These are phyloP conservation scores for Lutjanus campechanus DNA, from an alignment of 2,797 vertebrate genomes.

Conservation along the genomic window DNA sequence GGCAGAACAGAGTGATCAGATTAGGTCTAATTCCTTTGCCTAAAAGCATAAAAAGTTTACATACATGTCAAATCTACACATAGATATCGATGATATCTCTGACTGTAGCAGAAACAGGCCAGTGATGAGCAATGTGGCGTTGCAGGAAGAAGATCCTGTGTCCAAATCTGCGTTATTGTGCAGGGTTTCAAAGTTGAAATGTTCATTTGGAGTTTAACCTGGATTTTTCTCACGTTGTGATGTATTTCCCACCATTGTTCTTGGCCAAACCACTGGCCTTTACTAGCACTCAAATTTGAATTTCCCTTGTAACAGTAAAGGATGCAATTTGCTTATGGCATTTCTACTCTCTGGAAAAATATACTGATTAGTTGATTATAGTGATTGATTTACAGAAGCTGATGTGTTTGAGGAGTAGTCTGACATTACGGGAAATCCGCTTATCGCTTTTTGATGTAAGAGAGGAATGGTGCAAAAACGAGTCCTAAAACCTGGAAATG, in stretches of 20 bases:
- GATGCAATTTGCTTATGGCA: neutral
- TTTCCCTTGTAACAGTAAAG: too few relatives aligned
- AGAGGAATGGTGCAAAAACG: too few relatives aligned
- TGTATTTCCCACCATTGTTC: too few relatives aligned
- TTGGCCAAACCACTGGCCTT: too few relatives aligned
- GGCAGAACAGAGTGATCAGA: conserved; percentile 13
- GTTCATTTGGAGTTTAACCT: too few relatives aligned
- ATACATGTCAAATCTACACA: neutral
- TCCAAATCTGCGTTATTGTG: neutral
- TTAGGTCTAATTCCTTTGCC: conserved; percentile 27
- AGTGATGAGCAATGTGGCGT: neutral
- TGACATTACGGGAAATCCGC: neutral
- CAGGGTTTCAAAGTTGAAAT: too few relatives aligned
- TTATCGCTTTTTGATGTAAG: neutral
- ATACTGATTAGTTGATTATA: neutral
- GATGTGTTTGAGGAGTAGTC: neutral
- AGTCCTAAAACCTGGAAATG: too few relatives aligned
- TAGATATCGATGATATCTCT: neutral
- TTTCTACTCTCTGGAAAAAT: conserved; percentile 4
- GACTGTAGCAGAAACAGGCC: neutral
- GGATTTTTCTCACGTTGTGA: too few relatives aligned
- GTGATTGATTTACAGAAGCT: conserved; percentile 15
- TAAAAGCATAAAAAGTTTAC: neutral
- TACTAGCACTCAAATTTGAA: too few relatives aligned
- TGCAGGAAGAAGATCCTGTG: neutral